Evolutionary conservation across 1,140 invertebrate species (phyloP), one percentile per base, ranked within the genome.

Genomic region (Oppia nitens): DNA sequence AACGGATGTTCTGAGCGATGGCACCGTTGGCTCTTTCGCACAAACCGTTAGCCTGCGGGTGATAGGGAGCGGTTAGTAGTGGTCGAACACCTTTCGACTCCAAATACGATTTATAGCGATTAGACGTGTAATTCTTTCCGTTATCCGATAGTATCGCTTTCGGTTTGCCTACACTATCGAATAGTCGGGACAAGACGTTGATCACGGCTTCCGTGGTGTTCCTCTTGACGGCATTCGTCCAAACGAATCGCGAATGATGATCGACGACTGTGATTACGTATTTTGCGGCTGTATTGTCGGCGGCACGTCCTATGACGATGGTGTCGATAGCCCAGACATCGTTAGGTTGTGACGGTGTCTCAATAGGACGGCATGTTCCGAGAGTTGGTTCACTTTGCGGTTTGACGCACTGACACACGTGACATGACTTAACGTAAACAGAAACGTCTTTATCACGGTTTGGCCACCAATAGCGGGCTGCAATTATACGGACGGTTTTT

Each of bases 51-150:
- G 55, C 60, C n/a, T n/a, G n/a, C n/a, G n/a, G n/a, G n/a, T n/a
- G n/a, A n/a, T n/a, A n/a, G n/a, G n/a, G n/a, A n/a, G n/a, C n/a
- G n/a, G n/a, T n/a, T n/a, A n/a, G n/a, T n/a, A n/a, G n/a, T n/a
- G n/a, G n/a, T n/a, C n/a, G 14, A 57, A 25, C 3, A 68, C 68
- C 57, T 69, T 66, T 56, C 62, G 64, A 14, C 66, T 63, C n/a
- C n/a, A n/a, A n/a, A n/a, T n/a, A n/a, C n/a, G n/a, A n/a, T n/a
- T n/a, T n/a, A n/a, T n/a, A 48, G 66, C 27, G 1, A 53, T 54
- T 28, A 52, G 53, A 11, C 60, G 61, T 47, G 69, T 68, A 4
- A 56, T 60, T n/a, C n/a, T n/a, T n/a, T n/a, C n/a, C n/a, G n/a
- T n/a, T n/a, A n/a, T n/a, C n/a, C n/a, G n/a, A n/a, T 51, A 64